These are phyloP conservation scores for Lanistes nyassanus DNA, from an alignment of 1,140 invertebrate species.

Conservation along the genomic window DNA sequence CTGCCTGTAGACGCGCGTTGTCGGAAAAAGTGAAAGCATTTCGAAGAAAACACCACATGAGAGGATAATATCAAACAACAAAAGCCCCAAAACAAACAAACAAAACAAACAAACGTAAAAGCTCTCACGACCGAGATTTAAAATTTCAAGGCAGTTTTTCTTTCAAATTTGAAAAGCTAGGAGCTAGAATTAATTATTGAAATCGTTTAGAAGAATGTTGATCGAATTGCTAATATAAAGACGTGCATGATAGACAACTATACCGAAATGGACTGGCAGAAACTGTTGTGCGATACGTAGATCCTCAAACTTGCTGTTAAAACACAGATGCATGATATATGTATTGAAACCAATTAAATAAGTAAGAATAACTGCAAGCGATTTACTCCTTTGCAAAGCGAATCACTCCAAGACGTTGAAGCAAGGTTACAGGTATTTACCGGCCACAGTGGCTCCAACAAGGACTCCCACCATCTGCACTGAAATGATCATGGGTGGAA, in stretches of 20 bases:
- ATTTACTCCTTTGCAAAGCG: background rate
- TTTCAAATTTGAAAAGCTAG: too few relatives aligned
- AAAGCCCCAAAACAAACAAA: too few relatives aligned
- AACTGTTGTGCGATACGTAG: background rate
- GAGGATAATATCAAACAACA: too few relatives aligned
- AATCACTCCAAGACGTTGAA: background rate
- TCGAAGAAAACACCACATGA: too few relatives aligned
- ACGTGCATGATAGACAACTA: conserved; percentile 1
- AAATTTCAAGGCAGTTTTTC: too few relatives aligned
- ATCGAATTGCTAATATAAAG: too few relatives aligned
- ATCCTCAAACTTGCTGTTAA: background rate
- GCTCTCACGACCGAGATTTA: too few relatives aligned
- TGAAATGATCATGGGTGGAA: conserved; percentile 32
- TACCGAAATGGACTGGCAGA: background rate
- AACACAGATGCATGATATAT: background rate
- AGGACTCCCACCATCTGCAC: conserved; percentile 41
- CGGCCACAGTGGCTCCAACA: conserved; percentile 30
- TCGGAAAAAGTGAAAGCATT: too few relatives aligned
- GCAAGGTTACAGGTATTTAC: background rate
- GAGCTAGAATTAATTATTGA: too few relatives aligned
- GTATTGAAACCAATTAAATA: background rate
- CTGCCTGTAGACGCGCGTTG: too few relatives aligned
- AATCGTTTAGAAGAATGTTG: too few relatives aligned
- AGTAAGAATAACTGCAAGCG: background rate
- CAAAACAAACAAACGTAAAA: too few relatives aligned